Evolutionary conservation across 1,140 invertebrate genomes (phyloP), one percentile per base, ranked within the genome.

Genomic region (Ceratoteleas bidentatus): DNA sequence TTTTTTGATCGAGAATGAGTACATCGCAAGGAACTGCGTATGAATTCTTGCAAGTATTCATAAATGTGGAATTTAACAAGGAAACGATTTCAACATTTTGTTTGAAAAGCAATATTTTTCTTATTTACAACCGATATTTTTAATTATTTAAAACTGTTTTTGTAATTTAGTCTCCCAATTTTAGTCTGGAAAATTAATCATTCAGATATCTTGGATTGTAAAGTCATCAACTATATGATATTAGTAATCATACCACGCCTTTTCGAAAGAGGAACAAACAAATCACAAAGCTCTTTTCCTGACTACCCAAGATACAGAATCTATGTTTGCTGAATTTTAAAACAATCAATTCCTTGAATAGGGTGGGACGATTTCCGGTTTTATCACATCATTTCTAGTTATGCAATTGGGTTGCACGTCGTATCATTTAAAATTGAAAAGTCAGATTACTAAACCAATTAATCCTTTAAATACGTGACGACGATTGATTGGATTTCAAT

Each of bases 251-350:
- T 2, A 64, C 69, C 80, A 56, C 73, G 53, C 80, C 80, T 82
- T 47, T 75, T 83, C 72, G 7, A 9, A 65, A 79, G 38, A 83
- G 74, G 75, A 79, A 79, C 81, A 83, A 83, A 83, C 36, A 83
- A 33, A 66, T 57, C 58, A 24, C 62, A 65, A 76, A 74, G 15
- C 36, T 78, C 52, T 74, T 24, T 43, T 3, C 6, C 24, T 36
- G 54, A 64, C 5, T 60, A 45, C 52, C 32, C 43, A 54, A 75
- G 65, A 75, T 81, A 81, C 43, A 60, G 10, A 65, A 45, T 53
- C 11, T 72, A 60, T 78, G 34, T 78, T 78, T 75, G 43, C 40
- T 58, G 58, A 78, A 75, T 75, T 83, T 50, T 78, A 43, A 78
- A 74, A 75, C 54, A 72, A 84, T 68, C 57, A 56, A 62, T 75